These are phyloP conservation scores for Seriola rivoliana DNA, from an alignment of 2,113 vertebrate genomes.

Conservation along the genomic window DNA sequence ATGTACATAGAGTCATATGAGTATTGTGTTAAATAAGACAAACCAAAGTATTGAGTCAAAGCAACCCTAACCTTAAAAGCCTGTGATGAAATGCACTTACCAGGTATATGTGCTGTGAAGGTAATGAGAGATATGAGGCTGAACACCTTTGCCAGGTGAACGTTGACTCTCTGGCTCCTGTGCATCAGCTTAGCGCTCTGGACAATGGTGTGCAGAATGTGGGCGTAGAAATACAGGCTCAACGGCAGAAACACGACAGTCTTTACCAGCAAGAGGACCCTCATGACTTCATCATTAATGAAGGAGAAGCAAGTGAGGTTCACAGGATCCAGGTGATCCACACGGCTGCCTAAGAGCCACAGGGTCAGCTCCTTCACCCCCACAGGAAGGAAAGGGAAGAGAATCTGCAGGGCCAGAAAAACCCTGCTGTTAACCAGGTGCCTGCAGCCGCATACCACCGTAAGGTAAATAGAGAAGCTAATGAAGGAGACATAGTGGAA, in stretches of 20 bases:
- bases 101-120: slow-evolving; percentile 72
- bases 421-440: slow-evolving; percentile 62
- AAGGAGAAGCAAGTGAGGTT: slow-evolving; percentile 74
- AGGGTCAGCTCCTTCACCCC: slow-evolving; percentile 60
- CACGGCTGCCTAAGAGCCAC: slow-evolving; percentile 34
- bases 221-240: slow-evolving; percentile 69
- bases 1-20: neutral
- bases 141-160: slow-evolving; percentile 73
- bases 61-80: neutral
- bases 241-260: slow-evolving; percentile 58
- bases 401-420: slow-evolving; percentile 66
- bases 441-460: slow-evolving; percentile 59
- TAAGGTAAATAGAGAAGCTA: slow-evolving; percentile 73
- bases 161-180: slow-evolving; percentile 66
- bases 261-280: slow-evolving; percentile 59
- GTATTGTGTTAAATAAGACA: neutral
- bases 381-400: slow-evolving; percentile 62
- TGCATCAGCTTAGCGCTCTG: slow-evolving; percentile 63
- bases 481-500: slow-evolving; percentile 76
- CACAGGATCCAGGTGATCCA: slow-evolving; percentile 64
- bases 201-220: slow-evolving; percentile 62
- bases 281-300: slow-evolving; percentile 67
- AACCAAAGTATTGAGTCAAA: neutral
- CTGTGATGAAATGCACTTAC: slow-evolving; percentile 44
- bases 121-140: slow-evolving; percentile 72